These are phyloP conservation scores for Pheosia gnoma DNA, from an alignment of 2,888 invertebrate species.

Conservation along the genomic window DNA sequence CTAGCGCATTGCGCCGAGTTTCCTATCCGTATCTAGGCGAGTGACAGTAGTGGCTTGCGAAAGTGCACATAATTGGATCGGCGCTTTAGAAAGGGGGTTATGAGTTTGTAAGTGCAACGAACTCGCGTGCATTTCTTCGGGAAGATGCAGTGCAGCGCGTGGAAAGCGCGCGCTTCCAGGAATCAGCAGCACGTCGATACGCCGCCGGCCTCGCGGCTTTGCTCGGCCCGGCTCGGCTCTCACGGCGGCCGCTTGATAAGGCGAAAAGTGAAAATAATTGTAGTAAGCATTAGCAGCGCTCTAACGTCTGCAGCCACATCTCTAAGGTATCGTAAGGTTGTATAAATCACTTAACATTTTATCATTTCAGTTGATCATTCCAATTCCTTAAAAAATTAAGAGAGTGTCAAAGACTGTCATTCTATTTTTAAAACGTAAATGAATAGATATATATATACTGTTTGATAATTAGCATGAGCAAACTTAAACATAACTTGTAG, in stretches of 20 bases:
- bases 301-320: background rate
- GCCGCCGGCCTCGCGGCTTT: slow-evolving; percentile 26
- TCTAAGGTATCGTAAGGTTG: background rate
- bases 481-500: too few species aligned
- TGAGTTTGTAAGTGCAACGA: slow-evolving; percentile 84
- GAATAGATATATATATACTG: too few species aligned
- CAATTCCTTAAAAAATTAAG: too few species aligned
- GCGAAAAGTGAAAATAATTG: slow-evolving; percentile 75
- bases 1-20: slow-evolving; percentile 72
- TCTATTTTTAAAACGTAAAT: too few species aligned
- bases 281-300: slow-evolving; percentile 26
- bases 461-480: too few species aligned
- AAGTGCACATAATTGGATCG: slow-evolving; percentile 85
- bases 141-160: slow-evolving; percentile 74
- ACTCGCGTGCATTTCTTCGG: slow-evolving; percentile 80
- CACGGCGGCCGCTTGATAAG: slow-evolving; percentile 55
- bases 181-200: slow-evolving; percentile 55
- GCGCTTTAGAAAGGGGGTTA: slow-evolving; percentile 84
- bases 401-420: too few species aligned
- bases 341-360: too few species aligned
- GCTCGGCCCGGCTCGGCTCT: slow-evolving; percentile 53
- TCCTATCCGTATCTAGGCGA: slow-evolving; percentile 84
- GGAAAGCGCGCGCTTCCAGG: slow-evolving; percentile 80
- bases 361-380: too few species aligned
- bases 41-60: slow-evolving; percentile 83